phyloP scores from a whole-genome alignment of 2,113 vertebrate species.

The Oplegnathus fasciatus region DNA sequence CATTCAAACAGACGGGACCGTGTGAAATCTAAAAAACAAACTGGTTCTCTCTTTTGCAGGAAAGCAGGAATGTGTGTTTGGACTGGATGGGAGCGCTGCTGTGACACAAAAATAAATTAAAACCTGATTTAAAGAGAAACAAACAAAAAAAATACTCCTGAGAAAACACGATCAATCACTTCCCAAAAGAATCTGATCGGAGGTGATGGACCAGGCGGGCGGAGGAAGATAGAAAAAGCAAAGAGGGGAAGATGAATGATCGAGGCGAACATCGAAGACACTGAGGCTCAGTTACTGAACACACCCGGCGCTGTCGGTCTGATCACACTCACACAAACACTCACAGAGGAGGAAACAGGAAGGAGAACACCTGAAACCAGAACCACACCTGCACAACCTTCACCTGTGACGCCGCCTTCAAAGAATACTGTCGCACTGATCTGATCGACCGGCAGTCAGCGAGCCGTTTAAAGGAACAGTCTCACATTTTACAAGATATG shows the following conservation, averaged over 20 bases:
- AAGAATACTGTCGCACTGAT: too few species aligned
- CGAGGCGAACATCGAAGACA: constrained; percentile 52
- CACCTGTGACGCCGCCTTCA: not conserved
- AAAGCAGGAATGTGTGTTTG: constrained; percentile 21
- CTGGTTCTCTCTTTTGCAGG: too few species aligned
- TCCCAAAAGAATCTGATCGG: constrained; percentile 1
- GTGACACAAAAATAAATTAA: constrained; percentile 48
- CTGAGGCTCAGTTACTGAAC: constrained; percentile 55
- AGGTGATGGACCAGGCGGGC: not conserved
- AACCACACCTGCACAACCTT: constrained; percentile 20
- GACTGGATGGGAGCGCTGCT: constrained; percentile 15
- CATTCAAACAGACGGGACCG: not conserved
- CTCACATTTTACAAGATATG: not conserved
- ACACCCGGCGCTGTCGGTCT: not conserved
- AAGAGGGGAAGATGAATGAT: constrained; percentile 14
- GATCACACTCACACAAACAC: constrained; percentile 28
- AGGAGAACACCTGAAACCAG: constrained; percentile 23
- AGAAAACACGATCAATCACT: constrained; percentile 48
- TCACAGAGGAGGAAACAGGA: not conserved
- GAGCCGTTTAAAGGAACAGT: constrained; percentile 8
- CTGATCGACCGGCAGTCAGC: too few species aligned
- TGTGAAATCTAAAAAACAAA: not conserved
- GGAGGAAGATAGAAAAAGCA: not conserved
- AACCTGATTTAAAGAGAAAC: constrained; percentile 24
- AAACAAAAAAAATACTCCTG: constrained; percentile 57